Base-by-base conservation (phyloP, 2,888 invertebrate species). In the Mystacides longicornis region DNA sequence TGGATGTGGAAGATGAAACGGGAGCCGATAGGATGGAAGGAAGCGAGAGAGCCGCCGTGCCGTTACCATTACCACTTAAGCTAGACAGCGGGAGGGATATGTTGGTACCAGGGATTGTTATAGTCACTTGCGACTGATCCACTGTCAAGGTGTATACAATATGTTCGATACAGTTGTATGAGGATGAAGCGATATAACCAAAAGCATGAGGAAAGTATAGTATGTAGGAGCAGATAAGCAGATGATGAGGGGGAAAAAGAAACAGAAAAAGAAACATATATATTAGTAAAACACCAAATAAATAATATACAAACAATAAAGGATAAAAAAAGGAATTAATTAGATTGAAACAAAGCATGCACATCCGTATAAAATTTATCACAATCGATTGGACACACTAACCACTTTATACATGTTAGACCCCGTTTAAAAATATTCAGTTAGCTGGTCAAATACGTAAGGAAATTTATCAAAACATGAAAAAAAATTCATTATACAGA, bases 71-170 rank as follows among this genome's bases (percentile, higher is more conserved):
- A 33, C 54, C 27, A 16, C 47, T 23, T 18, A 23, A 33, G 62
- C 75, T 74, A 67, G 71, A 72, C 65, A 77, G 64, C 52, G 82
- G 82, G 64, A 82, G 79, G 66, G 78, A 73, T 64, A 82, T 74
- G 71, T 82, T 82, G 65, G 82, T 82, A 67, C 82, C 82, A 55
- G 82, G 81, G 64, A 82, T 81, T 52, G 78, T 78, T 64, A 82
- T 71, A 60, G 80, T 74, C 62, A 81, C 74, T 56, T 72, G 72
- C 46, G 52, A 31, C 9, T 46, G 52, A 22, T 54, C 49, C 31
- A 50, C 60, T 33, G 52, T 16, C 9, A 22, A n/a, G n/a, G n/a
- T n/a, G n/a, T n/a, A n/a, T n/a, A n/a, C n/a, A n/a, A n/a, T n/a
- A n/a, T n/a, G n/a, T n/a, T n/a, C n/a, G n/a, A n/a, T n/a, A n/a